Percentiles rank a stretch among this genome's conserved stretches.
Conservation (phyloP, 2,797 vertebrate species). For the Epinephelus awoara region DNA sequence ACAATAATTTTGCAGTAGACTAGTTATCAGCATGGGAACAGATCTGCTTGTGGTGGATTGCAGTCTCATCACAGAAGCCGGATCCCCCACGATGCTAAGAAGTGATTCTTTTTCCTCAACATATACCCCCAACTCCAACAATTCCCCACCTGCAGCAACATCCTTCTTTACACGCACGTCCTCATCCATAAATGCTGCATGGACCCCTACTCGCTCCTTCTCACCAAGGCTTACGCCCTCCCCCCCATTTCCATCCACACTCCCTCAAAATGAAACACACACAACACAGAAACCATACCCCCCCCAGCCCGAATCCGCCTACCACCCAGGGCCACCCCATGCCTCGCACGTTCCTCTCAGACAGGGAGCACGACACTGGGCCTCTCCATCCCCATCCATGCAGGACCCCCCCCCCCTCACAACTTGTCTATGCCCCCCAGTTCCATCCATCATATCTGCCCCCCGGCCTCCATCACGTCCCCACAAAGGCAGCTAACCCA, state of each 20-base stretch:
- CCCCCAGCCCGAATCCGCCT: constrained; percentile 40
- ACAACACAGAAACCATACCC: constrained; percentile 38
- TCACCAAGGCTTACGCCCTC: constrained; percentile 10
- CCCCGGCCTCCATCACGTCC: constrained; percentile 71
- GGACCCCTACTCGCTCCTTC: constrained; percentile 18
- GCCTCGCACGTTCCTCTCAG: constrained; percentile 82
- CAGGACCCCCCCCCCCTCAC: constrained; percentile 17
- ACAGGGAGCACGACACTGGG: constrained; percentile 82
- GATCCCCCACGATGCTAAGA: constrained; percentile 38
- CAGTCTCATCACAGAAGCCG: constrained; percentile 34
- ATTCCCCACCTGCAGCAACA: constrained; percentile 34
- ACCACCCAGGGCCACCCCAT: constrained; percentile 72
- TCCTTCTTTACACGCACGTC: constrained; percentile 15
- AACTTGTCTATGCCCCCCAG: constrained; percentile 57
- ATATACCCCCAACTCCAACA: constrained; percentile 1
- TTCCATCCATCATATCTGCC: constrained; percentile 85
- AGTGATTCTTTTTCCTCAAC: background rate
- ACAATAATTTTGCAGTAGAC: background rate
- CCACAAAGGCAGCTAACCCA: constrained; percentile 75
- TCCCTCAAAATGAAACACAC: constrained; percentile 56
- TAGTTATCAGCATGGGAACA: constrained; percentile 8
- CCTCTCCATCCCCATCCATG: constrained; percentile 58
- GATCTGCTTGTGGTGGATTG: constrained; percentile 33
- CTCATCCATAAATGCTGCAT: constrained; percentile 19
- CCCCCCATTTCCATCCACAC: constrained; percentile 41